These are phyloP conservation scores for Drosophila diplacantha DNA, from an alignment of 2,888 invertebrate genomes.

Conservation along the genomic window DNA sequence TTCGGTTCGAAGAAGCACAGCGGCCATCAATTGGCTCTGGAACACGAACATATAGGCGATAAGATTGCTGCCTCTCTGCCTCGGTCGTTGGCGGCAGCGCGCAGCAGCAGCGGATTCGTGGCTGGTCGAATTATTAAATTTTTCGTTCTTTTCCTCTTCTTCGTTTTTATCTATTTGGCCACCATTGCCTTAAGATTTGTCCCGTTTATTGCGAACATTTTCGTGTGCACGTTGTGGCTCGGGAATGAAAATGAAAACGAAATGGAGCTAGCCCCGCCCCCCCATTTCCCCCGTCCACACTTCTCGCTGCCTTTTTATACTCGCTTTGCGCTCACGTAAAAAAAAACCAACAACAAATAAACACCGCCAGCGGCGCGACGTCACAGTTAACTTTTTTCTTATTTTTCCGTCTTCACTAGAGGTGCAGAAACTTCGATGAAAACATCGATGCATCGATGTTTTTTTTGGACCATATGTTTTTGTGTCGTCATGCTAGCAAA, in stretches of 20 bases:
- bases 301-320: conserved; percentile 8
- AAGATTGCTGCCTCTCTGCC: conserved; percentile 35
- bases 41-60: conserved; percentile 27
- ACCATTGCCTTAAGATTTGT: conserved; percentile 1
- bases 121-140: conserved; percentile 8
- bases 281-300: conserved; percentile 10
- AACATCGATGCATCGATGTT: too few relatives aligned
- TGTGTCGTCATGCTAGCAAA: too few relatives aligned
- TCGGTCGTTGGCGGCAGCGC: conserved; percentile 6
- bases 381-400: conserved; percentile 37
- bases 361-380: conserved; percentile 27
- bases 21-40: conserved; percentile 17
- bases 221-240: conserved; percentile 9
- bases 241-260: conserved; percentile 11
- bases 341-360: conserved; percentile 32
- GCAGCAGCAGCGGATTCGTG: conserved; percentile 8
- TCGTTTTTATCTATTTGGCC: conserved; percentile 8
- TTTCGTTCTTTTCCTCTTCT: neutral
- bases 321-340: conserved; percentile 3
- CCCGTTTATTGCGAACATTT: conserved; percentile 4
- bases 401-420: conserved; percentile 7
- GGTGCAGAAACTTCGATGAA: too few relatives aligned
- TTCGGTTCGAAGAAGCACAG: conserved; percentile 5
- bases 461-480: too few relatives aligned
- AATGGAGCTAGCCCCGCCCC: conserved; percentile 13